These are phyloP conservation scores for Polymixis flavicincta DNA, from an alignment of 2,888 invertebrate genomes.

Conservation along the genomic window DNA sequence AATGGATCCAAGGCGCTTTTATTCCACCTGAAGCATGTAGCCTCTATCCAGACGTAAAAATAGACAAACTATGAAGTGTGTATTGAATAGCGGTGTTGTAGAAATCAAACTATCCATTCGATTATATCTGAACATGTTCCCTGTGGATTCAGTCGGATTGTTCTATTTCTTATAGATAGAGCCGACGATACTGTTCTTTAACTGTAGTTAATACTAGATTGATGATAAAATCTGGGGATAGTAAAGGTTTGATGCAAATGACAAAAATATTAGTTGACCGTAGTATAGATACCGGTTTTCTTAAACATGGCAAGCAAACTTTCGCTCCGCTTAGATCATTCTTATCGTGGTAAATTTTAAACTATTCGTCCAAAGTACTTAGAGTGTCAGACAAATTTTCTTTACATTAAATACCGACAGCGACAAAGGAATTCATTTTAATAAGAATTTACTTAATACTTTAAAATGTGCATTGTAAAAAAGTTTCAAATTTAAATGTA, in stretches of 20 bases:
- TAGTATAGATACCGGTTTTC: too few species aligned
- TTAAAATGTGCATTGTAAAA: too few species aligned
- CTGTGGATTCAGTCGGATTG: constrained; percentile 33
- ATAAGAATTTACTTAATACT: too few species aligned
- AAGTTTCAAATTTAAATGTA: too few species aligned
- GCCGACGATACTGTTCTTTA: constrained; percentile 4
- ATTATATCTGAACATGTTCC: constrained; percentile 50
- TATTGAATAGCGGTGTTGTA: constrained; percentile 23
- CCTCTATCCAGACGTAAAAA: constrained; percentile 11
- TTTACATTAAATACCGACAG: too few species aligned
- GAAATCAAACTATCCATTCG: constrained; percentile 19
- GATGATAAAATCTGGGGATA: neutral
- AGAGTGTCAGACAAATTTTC: too few species aligned
- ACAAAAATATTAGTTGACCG: neutral
- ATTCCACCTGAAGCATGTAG: neutral
- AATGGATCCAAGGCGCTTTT: neutral
- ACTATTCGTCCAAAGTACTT: too few species aligned
- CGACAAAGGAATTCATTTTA: too few species aligned
- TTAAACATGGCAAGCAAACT: too few species aligned
- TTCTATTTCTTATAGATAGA: constrained; percentile 35
- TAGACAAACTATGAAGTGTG: neutral
- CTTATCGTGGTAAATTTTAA: too few species aligned
- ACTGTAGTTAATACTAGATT: constrained; percentile 13
- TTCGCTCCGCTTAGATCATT: too few species aligned
- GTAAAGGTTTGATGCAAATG: neutral